A percentile compares a stretch with the other conserved stretches of the same genome.
These are phyloP conservation scores for Capra hircus DNA, from an alignment of 2,113 vertebrate species.

Conservation along the genomic window DNA sequence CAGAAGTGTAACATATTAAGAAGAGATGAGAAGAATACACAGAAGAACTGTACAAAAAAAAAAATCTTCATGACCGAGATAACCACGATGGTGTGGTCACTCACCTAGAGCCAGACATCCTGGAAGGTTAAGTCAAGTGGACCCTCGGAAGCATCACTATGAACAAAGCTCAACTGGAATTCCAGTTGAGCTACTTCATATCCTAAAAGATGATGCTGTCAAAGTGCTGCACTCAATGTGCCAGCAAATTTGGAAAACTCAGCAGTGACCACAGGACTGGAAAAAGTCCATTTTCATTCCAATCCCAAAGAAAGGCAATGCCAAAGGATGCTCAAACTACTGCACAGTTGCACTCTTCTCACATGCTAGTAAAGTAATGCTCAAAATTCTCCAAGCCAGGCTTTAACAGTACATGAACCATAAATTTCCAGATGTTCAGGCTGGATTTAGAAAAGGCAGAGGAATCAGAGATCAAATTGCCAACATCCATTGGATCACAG, in stretches of 20 bases:
- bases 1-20: not conserved
- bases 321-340: no score
- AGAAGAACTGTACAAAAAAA: not conserved
- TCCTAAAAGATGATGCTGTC: not conserved
- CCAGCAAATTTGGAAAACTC: not conserved
- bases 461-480: not conserved
- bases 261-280: not conserved
- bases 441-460: not conserved
- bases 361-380: not conserved
- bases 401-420: not conserved
- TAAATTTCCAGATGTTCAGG: not conserved
- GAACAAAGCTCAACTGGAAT: no score
- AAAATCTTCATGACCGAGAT: not conserved
- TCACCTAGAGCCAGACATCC: not conserved
- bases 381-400: not conserved
- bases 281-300: not conserved
- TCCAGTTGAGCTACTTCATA: no score
- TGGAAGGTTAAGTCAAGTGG: no score
- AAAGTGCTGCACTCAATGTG: not conserved
- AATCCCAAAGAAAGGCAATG: no score
- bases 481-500: not conserved
- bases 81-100: not conserved
- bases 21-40: not conserved
- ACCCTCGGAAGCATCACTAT: no score
- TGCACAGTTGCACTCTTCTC: not conserved